Evolutionary conservation across 2,888 invertebrate species (phyloP).

Genomic region (Cyclophora punctaria): DNA sequence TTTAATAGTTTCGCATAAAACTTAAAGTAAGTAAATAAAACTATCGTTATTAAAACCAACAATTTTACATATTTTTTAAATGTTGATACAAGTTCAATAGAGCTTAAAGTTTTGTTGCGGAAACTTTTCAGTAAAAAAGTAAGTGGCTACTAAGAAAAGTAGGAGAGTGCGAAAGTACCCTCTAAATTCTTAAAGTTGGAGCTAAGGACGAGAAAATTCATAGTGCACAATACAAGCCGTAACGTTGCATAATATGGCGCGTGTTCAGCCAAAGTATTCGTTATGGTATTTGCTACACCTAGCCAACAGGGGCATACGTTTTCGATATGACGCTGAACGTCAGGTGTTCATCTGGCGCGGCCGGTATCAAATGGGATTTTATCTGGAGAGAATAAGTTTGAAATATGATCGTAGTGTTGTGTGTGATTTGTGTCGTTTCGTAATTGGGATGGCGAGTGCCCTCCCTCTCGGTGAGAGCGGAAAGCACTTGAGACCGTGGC

Average conservation of each 20-base stretch:
- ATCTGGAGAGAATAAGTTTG: conserved; percentile 32
- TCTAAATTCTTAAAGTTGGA: conserved; percentile 41
- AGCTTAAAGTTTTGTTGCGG: no score
- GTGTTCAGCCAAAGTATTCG: conserved; percentile 73
- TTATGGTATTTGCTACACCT: conserved; percentile 74
- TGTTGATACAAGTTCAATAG: no score
- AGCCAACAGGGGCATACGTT: conserved; percentile 72
- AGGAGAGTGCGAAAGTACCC: no score
- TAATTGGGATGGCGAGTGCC: conserved; percentile 39
- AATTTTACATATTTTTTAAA: no score
- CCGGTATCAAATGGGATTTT: conserved; percentile 40
- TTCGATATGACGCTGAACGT: conserved; percentile 71
- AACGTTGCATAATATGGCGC: conserved; percentile 71
- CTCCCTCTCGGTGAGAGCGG: conserved; percentile 62
- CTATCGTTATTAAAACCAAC: no score
- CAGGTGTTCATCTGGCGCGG: conserved; percentile 66
- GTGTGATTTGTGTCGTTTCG: conserved; percentile 40
- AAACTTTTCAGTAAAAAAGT: no score
- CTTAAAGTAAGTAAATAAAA: no score
- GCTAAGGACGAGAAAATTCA: conserved; percentile 54
- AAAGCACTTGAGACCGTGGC: conserved; percentile 67
- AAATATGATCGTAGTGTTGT: conserved; percentile 25
- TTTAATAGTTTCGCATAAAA: no score
- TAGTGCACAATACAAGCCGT: conserved; percentile 61
- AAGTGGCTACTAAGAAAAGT: no score